Conservation (phyloP, 1,140 invertebrate genomes). For the Periplaneta americana region DNA sequence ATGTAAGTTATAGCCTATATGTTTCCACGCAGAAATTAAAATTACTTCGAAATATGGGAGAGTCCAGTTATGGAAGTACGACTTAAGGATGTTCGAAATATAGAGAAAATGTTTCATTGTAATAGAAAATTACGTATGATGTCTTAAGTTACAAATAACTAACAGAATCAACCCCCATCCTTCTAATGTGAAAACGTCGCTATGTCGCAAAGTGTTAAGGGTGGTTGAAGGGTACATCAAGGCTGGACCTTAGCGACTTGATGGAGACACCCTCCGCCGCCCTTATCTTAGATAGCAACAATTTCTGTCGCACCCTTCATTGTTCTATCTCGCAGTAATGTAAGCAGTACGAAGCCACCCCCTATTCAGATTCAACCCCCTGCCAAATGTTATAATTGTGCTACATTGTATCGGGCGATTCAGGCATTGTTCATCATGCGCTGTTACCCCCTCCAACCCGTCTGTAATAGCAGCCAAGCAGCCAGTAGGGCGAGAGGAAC, state of each 20-base stretch:
- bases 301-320: neutral
- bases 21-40: no score
- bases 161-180: no score
- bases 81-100: no score
- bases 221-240: no score
- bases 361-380: neutral
- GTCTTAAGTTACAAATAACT: no score
- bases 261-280: neutral
- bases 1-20: no score
- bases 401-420: neutral
- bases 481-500: neutral
- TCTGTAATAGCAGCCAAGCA: neutral
- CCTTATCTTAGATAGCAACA: neutral
- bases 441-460: neutral
- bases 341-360: neutral
- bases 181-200: no score
- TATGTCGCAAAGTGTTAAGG: no score
- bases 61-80: no score
- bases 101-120: no score
- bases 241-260: neutral
- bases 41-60: no score
- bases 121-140: no score
- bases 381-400: neutral
- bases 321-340: neutral
- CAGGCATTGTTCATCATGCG: neutral